phyloP scores from a whole-genome alignment of 2,797 vertebrate genomes.

The Liparis tanakae region DNA sequence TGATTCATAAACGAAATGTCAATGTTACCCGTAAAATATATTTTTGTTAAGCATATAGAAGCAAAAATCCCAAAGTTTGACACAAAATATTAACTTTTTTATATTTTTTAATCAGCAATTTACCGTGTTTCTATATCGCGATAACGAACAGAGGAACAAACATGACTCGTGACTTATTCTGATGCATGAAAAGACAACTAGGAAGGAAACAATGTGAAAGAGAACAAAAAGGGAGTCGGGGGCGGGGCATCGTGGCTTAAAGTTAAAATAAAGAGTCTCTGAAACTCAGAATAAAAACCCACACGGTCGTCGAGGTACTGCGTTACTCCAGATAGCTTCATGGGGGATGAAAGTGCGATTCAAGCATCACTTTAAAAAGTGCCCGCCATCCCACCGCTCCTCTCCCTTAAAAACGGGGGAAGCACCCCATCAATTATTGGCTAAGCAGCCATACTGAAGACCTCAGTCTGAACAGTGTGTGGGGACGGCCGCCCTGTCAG shows the following conservation, averaged over 20 bases:
- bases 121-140: not conserved
- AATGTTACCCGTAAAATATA: not conserved
- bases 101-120: not conserved
- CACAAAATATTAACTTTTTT: not conserved
- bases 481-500: slow-evolving; percentile 76
- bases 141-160: not conserved
- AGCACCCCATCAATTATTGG: slow-evolving; percentile 82
- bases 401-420: slow-evolving; percentile 69
- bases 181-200: not conserved
- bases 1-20: no score
- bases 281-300: slow-evolving; percentile 52
- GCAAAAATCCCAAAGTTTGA: not conserved
- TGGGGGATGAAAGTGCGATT: slow-evolving; percentile 78
- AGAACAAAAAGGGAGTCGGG: not conserved
- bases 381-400: slow-evolving; percentile 59
- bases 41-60: not conserved
- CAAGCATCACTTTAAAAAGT: slow-evolving; percentile 70
- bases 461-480: slow-evolving; percentile 81
- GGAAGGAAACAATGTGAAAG: not conserved
- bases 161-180: not conserved
- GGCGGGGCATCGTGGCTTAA: not conserved
- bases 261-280: slow-evolving; percentile 23
- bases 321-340: slow-evolving; percentile 77
- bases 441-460: slow-evolving; percentile 84
- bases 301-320: slow-evolving; percentile 50